Evolutionary conservation across 2,113 vertebrate species (phyloP).

Genomic region (Hemiprocne comata): DNA sequence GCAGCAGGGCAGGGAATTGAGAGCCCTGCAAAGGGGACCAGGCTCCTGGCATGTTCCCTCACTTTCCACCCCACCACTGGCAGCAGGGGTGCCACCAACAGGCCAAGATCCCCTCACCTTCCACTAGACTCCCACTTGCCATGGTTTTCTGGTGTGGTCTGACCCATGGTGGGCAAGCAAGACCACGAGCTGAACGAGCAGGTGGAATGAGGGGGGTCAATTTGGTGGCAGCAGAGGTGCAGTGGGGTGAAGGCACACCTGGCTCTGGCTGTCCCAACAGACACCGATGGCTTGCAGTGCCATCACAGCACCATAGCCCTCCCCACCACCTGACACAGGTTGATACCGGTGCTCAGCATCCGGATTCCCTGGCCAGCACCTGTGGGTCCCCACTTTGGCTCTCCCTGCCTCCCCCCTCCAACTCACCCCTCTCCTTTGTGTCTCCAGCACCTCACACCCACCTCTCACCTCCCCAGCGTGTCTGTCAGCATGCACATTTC

Average conservation of each 20-base stretch:
- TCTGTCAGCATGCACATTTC: not conserved
- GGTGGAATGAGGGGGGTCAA: not conserved
- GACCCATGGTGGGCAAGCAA: not conserved
- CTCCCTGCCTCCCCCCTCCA: not conserved
- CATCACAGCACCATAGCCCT: constrained; percentile 37
- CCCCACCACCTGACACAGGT: not conserved
- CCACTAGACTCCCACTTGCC: accelerated
- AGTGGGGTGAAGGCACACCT: not conserved
- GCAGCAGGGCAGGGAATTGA: not conserved
- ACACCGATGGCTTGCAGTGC: not conserved
- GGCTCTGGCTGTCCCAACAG: not conserved
- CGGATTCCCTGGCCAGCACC: not conserved
- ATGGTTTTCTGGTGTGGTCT: not conserved
- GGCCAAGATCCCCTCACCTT: not conserved
- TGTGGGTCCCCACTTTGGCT: not conserved
- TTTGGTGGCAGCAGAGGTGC: not conserved
- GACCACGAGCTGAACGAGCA: accelerated
- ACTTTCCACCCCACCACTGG: not conserved
- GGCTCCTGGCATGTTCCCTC: accelerated
- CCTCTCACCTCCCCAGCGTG: accelerated
- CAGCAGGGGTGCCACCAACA: not conserved
- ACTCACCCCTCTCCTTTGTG: not conserved
- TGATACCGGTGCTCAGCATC: not conserved
- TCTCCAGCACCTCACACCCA: not conserved
- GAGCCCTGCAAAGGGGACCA: not conserved